Percentiles rank a stretch among this genome's conserved stretches.
phyloP scores from a whole-genome alignment of 2,888 invertebrate species.

The Chouioia cunea region DNA sequence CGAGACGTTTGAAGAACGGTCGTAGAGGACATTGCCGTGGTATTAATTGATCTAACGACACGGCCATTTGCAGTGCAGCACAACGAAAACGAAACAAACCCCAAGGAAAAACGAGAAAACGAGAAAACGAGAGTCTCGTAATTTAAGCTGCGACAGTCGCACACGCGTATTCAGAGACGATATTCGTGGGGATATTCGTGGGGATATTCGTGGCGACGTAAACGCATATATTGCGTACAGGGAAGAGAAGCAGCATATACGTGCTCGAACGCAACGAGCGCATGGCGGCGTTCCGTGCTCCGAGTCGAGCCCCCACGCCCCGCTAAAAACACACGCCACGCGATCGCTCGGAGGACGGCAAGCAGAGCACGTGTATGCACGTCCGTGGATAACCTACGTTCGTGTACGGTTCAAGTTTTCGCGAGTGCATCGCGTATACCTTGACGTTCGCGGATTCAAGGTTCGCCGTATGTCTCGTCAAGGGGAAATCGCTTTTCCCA shows the following conservation, averaged over 20 bases:
- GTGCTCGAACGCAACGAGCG: slow-evolving; percentile 53
- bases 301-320: slow-evolving; percentile 31
- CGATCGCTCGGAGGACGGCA: not conserved
- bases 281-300: slow-evolving; percentile 52
- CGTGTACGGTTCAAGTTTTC: no score
- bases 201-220: not conserved
- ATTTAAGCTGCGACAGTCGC: not conserved
- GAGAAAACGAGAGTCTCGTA: not conserved
- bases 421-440: not conserved
- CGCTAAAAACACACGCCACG: not conserved
- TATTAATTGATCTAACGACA: no score
- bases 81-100: no score
- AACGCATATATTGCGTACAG: not conserved
- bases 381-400: no score
- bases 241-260: slow-evolving; percentile 52
- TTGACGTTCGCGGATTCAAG: no score
- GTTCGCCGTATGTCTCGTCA: no score
- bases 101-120: no score
- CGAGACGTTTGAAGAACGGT: no score
- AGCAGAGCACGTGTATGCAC: no score
- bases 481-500: slow-evolving; percentile 32
- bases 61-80: no score
- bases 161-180: not conserved
- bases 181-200: no score
- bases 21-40: no score